Base-by-base conservation (phyloP, 1,140 invertebrate species). In the Asbolus verrucosus region DNA sequence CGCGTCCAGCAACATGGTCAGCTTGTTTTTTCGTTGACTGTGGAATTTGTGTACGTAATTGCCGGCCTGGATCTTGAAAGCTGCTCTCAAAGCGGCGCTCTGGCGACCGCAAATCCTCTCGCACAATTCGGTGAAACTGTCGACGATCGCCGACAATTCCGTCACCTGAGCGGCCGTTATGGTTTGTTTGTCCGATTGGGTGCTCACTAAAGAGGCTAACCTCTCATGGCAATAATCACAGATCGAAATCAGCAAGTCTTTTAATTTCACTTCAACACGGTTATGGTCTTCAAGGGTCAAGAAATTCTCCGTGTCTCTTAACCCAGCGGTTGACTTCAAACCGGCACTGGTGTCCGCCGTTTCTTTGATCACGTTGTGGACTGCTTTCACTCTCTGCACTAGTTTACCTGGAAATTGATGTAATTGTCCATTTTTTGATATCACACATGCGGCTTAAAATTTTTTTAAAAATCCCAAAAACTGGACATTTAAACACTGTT, bases 41-140 rank as follows among this genome's bases (percentile, higher is more conserved):
- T 98, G 96, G 81, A 98, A 97, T 76, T 90, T 88, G 75, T 94
- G 90, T 36, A 98, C 91, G 85, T 97, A 98, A 80, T 92, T 91
- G 76, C 90, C 94, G 1, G 94, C 93, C 87, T 95, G 89, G 72
- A 91, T 92, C 83, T 94, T 94, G 67, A 97, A 88, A 43, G 93
- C 92, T 50, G 92, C 88, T 78, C 91, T 87, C 39, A 98, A 83
- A 18, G 92, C 90, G 50, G 91, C 91, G 79, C 92, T 94, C 62
- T 87, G 87, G 78, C 90, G 88, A 1, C 92, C 92, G 78, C 91
- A 94, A 9, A 96, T 86, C 71, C 86, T 85, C 75, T 92, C 89
- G 81, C 93, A 94, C 24, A 91, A 86, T 18, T 84, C 83, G 36
- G 89, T 91, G 80, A 97, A 96, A 33, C 84, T 83, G 73, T 96